These are phyloP conservation scores for Zoanthus sociatus DNA, from an alignment of 92 coral and sea anemone genomes.

Conservation along the genomic window DNA sequence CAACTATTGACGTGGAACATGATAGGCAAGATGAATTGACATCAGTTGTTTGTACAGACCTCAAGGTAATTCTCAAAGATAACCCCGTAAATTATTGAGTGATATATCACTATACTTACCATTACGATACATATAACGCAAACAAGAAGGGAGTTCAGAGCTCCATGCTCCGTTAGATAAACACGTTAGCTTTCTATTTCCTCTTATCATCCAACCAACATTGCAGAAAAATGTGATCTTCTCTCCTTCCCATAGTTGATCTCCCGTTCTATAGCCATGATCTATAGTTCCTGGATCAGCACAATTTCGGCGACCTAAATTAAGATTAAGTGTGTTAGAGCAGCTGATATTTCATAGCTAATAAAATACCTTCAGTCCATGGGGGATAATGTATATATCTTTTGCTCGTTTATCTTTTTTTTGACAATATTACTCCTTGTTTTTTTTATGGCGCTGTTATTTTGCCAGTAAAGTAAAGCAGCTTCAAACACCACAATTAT, in stretches of 20 bases:
- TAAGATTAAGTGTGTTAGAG: background rate
- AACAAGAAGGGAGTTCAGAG: background rate
- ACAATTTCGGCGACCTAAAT: background rate
- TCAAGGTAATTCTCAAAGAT: too few species aligned
- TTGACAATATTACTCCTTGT: background rate
- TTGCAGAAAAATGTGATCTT: background rate
- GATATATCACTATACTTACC: too few species aligned
- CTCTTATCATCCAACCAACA: background rate
- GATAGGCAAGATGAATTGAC: too few species aligned
- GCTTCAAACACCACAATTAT: too few species aligned
- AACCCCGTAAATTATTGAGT: too few species aligned
- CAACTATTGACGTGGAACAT: too few species aligned
- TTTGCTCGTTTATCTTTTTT: background rate
- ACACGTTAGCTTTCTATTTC: constrained; percentile 11
- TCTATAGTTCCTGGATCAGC: too few species aligned
- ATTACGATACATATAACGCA: too few species aligned
- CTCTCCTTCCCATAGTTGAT: constrained; percentile 4
- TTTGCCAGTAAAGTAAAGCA: too few species aligned
- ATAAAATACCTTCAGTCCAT: background rate
- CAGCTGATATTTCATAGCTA: background rate
- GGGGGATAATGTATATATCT: background rate
- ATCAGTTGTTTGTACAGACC: too few species aligned
- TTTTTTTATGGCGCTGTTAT: too few species aligned
- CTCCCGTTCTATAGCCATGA: constrained; percentile 15
- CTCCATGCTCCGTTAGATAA: constrained; percentile 9